These are phyloP conservation scores for Mobula hypostoma DNA, from an alignment of 2,113 vertebrate genomes.

Conservation along the genomic window DNA sequence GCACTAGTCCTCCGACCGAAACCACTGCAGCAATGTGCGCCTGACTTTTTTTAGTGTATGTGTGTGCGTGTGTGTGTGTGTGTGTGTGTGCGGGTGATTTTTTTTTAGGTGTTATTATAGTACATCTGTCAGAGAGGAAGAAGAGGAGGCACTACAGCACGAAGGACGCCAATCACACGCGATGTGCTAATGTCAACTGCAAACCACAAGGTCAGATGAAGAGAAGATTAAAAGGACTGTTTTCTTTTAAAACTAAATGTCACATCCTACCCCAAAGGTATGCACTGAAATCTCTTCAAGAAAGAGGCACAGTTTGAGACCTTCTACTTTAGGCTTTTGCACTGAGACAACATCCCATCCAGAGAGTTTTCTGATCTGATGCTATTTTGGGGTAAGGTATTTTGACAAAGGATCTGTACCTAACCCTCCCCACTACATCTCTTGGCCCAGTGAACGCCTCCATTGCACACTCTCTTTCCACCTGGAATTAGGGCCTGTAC, in stretches of 20 bases:
- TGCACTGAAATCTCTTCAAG: not conserved
- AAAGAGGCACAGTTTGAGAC: not conserved
- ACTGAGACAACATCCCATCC: not conserved
- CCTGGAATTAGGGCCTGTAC: not conserved
- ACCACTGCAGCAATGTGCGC: not conserved
- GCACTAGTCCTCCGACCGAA: not conserved
- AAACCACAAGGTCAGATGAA: conserved; percentile 7
- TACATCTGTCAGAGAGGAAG: not conserved
- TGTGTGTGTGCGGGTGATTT: too few species aligned
- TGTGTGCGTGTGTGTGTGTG: not conserved
- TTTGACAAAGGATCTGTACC: not conserved
- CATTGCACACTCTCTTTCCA: not conserved
- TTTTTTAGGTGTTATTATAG: not conserved
- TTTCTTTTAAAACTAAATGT: not conserved
- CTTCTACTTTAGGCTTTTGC: not conserved
- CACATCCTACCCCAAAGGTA: not conserved
- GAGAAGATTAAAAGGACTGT: not conserved
- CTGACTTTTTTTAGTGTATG: not conserved
- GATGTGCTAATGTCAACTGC: not conserved
- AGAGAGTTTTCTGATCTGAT: not conserved
- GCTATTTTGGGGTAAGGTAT: not conserved
- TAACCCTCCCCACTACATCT: not conserved
- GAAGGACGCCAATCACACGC: not conserved
- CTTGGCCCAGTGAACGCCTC: not conserved
- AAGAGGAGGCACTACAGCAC: not conserved